phyloP scores from a whole-genome alignment of 2,113 vertebrate genomes.

The Phasianus colchicus region DNA sequence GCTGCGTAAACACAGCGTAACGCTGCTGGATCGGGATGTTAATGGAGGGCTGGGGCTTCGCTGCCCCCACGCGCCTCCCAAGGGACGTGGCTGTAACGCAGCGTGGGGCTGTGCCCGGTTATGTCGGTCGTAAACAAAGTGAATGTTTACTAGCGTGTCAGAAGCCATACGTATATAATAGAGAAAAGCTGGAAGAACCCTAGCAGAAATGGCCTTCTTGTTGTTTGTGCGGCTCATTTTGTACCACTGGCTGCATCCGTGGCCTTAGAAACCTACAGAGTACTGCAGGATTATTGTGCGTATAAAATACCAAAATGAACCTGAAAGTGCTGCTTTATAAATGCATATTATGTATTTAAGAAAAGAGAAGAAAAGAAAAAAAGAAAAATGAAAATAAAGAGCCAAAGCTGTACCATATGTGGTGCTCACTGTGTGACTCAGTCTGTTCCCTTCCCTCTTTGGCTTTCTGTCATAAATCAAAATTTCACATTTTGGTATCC shows the following conservation, averaged over 20 bases:
- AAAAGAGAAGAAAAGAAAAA: not conserved
- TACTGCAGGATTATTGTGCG: not conserved
- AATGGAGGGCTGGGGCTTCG: not conserved
- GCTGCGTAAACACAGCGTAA: too few species aligned
- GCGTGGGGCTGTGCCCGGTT: not conserved
- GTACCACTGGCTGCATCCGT: not conserved
- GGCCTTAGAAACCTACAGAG: not conserved
- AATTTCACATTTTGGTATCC: not conserved
- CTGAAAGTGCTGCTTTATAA: not conserved
- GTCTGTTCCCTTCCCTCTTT: not conserved
- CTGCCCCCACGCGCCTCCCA: not conserved
- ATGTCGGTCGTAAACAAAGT: not conserved
- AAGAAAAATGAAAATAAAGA: not conserved
- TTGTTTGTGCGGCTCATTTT: not conserved
- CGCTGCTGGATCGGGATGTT: too few species aligned
- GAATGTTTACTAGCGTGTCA: not conserved
- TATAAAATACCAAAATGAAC: not conserved
- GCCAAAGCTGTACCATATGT: not conserved
- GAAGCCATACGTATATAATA: too few species aligned
- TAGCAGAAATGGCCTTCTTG: not conserved
- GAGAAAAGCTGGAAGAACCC: not conserved
- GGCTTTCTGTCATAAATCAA: not conserved
- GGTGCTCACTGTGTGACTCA: not conserved
- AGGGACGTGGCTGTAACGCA: not conserved
- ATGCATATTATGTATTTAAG: accelerated